These are phyloP conservation scores for Xenopus petersii DNA, from an alignment of 2,797 vertebrate species.

Conservation along the genomic window DNA sequence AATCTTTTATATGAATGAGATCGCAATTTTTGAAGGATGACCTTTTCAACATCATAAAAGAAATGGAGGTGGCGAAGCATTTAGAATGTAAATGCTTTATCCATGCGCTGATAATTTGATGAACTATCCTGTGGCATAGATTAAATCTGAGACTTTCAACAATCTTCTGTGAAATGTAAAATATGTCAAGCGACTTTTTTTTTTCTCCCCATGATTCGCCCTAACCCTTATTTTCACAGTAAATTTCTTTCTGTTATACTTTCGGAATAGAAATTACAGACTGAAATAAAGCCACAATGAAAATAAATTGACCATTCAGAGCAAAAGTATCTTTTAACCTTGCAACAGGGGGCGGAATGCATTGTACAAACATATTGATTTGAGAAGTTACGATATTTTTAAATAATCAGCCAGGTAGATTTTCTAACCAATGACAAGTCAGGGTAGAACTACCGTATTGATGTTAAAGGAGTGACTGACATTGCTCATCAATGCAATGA, in stretches of 20 bases:
- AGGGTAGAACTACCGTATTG: too few species aligned
- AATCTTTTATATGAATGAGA: conserved; percentile 67
- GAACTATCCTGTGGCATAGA: conserved; percentile 61
- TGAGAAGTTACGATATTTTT: neutral
- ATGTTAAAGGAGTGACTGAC: neutral
- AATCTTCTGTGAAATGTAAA: conserved; percentile 37
- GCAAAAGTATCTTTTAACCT: conserved; percentile 14
- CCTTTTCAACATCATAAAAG: conserved; percentile 71
- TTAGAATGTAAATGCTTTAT: conserved; percentile 62
- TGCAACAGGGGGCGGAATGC: conserved; percentile 2
- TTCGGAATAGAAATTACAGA: conserved; percentile 9
- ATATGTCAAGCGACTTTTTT: conserved; percentile 26
- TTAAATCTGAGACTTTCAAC: conserved; percentile 58
- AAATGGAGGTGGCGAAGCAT: conserved; percentile 58
- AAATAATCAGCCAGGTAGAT: conserved; percentile 1
- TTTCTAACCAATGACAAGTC: neutral
- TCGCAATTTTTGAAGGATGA: conserved; percentile 70
- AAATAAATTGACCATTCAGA: conserved; percentile 38
- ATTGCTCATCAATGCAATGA: too few species aligned
- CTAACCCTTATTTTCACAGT: conserved; percentile 38
- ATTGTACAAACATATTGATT: conserved; percentile 16
- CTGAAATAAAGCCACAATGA: conserved; percentile 29
- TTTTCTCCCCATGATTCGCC: conserved; percentile 10
- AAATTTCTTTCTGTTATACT: conserved; percentile 33
- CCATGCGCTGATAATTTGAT: conserved; percentile 63